phyloP scores from a whole-genome alignment of 2,797 vertebrate genomes.

The Premnoplex brunnescens region DNA sequence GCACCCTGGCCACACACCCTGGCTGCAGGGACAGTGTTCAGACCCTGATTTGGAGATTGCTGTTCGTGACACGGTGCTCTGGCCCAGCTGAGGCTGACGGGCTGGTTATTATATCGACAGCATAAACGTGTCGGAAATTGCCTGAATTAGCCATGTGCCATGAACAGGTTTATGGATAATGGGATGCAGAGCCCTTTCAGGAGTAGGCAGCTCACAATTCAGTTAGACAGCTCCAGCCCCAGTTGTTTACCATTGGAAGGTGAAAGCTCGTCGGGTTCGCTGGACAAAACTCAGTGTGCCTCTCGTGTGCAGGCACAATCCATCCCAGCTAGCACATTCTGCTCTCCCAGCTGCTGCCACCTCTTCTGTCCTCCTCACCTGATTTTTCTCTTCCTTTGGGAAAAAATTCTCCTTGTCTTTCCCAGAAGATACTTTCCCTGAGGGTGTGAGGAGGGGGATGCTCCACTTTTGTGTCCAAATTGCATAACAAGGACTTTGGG shows the following conservation, averaged over 20 bases:
- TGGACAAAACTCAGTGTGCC: neutral
- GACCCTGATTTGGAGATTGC: neutral
- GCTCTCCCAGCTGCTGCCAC: neutral
- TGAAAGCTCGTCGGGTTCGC: neutral
- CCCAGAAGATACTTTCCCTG: neutral
- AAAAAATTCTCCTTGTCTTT: neutral
- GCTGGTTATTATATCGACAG: neutral
- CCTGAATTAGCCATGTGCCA: constrained; percentile 40
- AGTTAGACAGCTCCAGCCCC: neutral
- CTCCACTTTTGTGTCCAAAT: neutral
- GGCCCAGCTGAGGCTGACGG: neutral
- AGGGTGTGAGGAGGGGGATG: neutral
- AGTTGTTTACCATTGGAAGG: neutral
- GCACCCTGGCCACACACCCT: accelerated
- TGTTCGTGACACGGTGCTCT: neutral
- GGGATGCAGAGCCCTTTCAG: constrained; percentile 42
- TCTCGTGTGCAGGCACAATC: neutral
- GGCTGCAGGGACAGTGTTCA: neutral
- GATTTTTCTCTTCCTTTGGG: neutral
- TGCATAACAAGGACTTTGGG: neutral
- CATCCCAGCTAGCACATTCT: neutral
- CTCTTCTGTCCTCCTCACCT: neutral
- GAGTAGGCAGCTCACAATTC: neutral
- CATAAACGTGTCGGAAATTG: constrained; percentile 45
- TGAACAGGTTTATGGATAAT: constrained; percentile 56